Base-by-base conservation (phyloP, 2,797 vertebrate species). In the Rhinogobio ventralis region DNA sequence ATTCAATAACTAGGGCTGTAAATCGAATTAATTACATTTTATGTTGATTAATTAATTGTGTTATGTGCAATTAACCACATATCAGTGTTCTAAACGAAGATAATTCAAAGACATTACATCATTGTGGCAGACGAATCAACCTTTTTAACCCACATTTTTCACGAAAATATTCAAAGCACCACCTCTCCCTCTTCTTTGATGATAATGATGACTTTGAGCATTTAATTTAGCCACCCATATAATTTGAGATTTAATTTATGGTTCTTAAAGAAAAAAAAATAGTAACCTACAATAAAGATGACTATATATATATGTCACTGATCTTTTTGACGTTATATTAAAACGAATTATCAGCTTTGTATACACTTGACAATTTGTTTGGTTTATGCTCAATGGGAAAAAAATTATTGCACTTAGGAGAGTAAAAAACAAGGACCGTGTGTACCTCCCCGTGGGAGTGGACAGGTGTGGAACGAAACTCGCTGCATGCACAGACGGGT, bases 141-240 rank as follows among this genome's bases (percentile, higher is more conserved):
- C 25, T 49, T 76, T 49, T 66, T 9, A 14, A 79, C 45, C 14
- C 57, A 19, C 6, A 28, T 79, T 62, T 64, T 66, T 49, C 60
- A 67, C 8, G 60, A 79, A 13, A n/a, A 33, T 23, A 49, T 33
- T 67, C 42, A 79, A 79, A 79, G 77, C 77, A 79, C 62, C 42
- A 67, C 77, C 42, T 49, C 60, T 51, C 77, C 77, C 57, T 67
- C 25, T 6, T 67, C 77, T 79, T 79, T 79, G 77, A 79, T 79
- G 60, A 79, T 79, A 79, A 79, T 79, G 62, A n/a, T 8, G 20
- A 49, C 77, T 66, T 33, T 77, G 75, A 66, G 60, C 25, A 79
- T 20, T 64, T 30, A 2, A 64, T 64, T 79, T 79, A 66, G 42
- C 42, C 60, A 67, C 60, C 60, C 60, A 30, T 79, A 9, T 79